Conservation (phyloP, 35 echinoderm and acorn worm species). For the Diadema setosum region DNA sequence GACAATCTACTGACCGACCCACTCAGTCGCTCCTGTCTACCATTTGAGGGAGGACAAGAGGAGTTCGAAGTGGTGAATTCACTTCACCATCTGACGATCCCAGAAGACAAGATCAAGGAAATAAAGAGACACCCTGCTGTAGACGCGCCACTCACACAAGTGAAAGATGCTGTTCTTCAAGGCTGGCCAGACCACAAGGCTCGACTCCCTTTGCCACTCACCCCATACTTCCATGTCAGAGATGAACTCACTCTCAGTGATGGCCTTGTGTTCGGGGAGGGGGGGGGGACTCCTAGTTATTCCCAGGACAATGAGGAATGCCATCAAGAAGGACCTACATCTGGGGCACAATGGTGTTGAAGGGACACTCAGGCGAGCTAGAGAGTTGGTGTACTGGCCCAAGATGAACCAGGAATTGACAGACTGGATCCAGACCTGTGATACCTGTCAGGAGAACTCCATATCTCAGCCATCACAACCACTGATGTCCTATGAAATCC, state of each 20-base stretch:
- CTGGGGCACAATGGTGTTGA: slow-evolving; percentile 21
- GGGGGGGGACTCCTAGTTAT: slow-evolving; percentile 18
- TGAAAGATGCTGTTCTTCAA: neutral
- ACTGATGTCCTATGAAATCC: slow-evolving; percentile 2
- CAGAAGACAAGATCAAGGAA: neutral
- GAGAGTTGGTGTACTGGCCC: slow-evolving; percentile 22
- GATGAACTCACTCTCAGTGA: slow-evolving; percentile 19
- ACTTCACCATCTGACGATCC: neutral
- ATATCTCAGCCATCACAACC: neutral
- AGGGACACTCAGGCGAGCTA: neutral
- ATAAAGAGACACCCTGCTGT: neutral
- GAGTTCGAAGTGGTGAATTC: too few species aligned
- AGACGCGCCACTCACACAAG: neutral
- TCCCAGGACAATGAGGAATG: slow-evolving; percentile 11
- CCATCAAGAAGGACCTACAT: slow-evolving; percentile 5
- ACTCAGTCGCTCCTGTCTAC: neutral
- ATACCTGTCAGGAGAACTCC: neutral
- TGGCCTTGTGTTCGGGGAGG: slow-evolving; percentile 37
- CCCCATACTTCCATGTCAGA: neutral
- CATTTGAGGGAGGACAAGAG: neutral
- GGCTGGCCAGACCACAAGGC: slow-evolving; percentile 30
- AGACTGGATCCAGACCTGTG: neutral
- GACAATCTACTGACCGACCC: slow-evolving; percentile 20
- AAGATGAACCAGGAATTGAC: neutral
- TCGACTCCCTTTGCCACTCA: neutral